These are phyloP conservation scores for Paramisgurnus dabryanus DNA, from an alignment of 2,113 vertebrate genomes.

Conservation along the genomic window DNA sequence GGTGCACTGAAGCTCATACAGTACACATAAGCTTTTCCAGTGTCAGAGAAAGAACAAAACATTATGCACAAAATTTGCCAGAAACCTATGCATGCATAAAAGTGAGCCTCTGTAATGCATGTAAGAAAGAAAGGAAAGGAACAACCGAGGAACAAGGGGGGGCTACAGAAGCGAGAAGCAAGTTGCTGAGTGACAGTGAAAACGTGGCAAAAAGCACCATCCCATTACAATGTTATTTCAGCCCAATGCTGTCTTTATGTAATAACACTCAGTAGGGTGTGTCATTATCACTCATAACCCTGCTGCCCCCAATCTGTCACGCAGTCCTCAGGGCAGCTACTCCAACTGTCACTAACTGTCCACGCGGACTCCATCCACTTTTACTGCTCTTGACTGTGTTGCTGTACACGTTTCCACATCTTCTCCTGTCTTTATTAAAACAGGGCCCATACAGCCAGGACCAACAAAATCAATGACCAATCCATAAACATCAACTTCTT, in stretches of 20 bases:
- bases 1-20: background rate
- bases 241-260: constrained; percentile 61
- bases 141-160: background rate
- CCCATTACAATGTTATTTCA: constrained; percentile 60
- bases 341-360: constrained; percentile 57
- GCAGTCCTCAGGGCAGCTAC: constrained; percentile 38
- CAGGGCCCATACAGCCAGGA: constrained; percentile 47
- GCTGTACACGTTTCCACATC: constrained; percentile 16
- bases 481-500: constrained; percentile 58
- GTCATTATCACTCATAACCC: constrained; percentile 51
- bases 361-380: constrained; percentile 26
- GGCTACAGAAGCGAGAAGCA: constrained; percentile 21
- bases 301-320: constrained; percentile 37
- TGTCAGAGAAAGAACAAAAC: constrained; percentile 23
- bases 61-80: constrained; percentile 9
- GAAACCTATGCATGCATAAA: constrained; percentile 27
- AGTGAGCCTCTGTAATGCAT: constrained; percentile 29
- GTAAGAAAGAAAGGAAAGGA: constrained; percentile 1
- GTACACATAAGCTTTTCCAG: constrained; percentile 27
- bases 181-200: constrained; percentile 42
- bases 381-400: background rate
- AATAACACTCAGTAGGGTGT: constrained; percentile 57
- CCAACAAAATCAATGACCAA: constrained; percentile 58
- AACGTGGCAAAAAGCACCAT: constrained; percentile 51
- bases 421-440: constrained; percentile 25